Base-by-base conservation (phyloP, 2,888 invertebrate genomes). In the Drosophila buzzatii region DNA sequence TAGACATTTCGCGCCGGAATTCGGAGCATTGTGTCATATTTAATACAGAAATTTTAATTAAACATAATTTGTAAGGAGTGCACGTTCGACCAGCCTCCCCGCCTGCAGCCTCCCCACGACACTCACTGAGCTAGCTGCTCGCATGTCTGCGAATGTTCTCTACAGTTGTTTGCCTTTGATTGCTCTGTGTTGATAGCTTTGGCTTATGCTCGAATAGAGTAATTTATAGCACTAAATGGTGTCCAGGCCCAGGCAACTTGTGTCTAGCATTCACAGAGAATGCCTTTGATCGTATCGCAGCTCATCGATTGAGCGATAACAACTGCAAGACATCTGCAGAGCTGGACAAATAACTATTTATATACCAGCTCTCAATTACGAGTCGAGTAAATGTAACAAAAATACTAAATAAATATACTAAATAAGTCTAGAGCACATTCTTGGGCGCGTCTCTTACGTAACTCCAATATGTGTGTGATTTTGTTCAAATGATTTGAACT, bases 31-130 rank as follows among this genome's bases (percentile, higher is more conserved):
- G 92, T 91, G 92, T 92, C 92, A 92, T 93, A 92, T 93, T 93
- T 93, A 92, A 92, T 93, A 92, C 92, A 92, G 87, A 90, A 92
- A 92, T 92, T 92, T 93, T 92, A 93, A 92, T 92, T 92, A 93
- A 92, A 89, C 90, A 91, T 91, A 92, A 92, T 93, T 93, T 92
- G 91, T 92, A 92, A 92, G 90, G 87, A 90, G 79, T 92, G 91
- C 92, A 92, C 91, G 91, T 87, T 60, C 83, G 80, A 82, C 41
- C 57, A 73, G 86, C 42, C 65, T 2, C 20, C 4, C 18, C 35
- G 20, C n/a, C 42, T 2, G 5, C 10, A 6, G 0, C 20, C 51
- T 5, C 6, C 47, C 9, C 8, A 8, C 16, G n/a, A n/a, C 37
- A 10, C 47, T 12, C 58, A 58, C 18, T 52, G 56, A 33, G 60